Conservation (phyloP, 2,888 invertebrate genomes). For the Sinelater perroti region DNA sequence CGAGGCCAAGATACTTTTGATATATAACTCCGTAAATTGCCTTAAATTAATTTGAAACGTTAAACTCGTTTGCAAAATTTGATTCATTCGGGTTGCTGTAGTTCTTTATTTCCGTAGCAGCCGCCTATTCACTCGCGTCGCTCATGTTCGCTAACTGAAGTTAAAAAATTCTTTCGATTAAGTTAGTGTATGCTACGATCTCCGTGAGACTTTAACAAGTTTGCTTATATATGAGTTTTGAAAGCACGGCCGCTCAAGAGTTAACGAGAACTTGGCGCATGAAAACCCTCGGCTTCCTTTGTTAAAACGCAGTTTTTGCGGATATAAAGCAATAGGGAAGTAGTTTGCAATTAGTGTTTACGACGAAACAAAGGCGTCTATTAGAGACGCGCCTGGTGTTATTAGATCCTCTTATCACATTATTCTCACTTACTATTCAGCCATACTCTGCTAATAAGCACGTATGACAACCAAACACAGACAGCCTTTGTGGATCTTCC, state of each 20-base stretch:
- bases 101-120: constrained; percentile 2
- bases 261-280: neutral
- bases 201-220: constrained; percentile 1
- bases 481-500: too few species aligned
- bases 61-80: constrained; percentile 23
- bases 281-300: neutral
- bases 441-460: too few species aligned
- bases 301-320: neutral
- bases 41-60: constrained; percentile 24
- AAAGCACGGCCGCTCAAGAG: neutral
- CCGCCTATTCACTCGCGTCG: constrained; percentile 4
- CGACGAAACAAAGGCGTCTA: too few species aligned
- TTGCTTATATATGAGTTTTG: constrained; percentile 7
- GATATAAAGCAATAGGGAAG: neutral
- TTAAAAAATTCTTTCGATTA: constrained; percentile 15
- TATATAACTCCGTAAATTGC: constrained; percentile 20
- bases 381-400: neutral
- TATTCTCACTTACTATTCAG: too few species aligned
- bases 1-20: constrained; percentile 16
- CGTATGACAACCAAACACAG: too few species aligned
- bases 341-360: too few species aligned
- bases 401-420: too few species aligned
- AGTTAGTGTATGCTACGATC: constrained; percentile 3
- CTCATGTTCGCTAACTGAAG: constrained; percentile 2
- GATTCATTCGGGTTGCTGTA: constrained; percentile 15